These are phyloP conservation scores for Oceanodroma leucorhoa DNA, from an alignment of 2,797 vertebrate genomes.

Conservation along the genomic window DNA sequence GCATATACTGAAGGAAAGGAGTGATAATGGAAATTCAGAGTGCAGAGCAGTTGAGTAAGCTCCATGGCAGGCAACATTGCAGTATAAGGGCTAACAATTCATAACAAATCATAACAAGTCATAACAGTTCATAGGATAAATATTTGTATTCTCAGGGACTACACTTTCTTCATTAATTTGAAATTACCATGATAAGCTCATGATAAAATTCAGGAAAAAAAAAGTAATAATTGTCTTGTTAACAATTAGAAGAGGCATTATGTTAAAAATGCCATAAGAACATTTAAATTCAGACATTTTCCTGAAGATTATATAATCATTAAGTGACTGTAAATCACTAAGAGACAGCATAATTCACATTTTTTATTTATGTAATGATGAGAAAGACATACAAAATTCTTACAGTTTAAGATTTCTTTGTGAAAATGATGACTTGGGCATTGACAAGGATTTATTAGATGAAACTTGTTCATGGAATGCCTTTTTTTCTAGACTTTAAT, in stretches of 20 bases:
- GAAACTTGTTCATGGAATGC: background rate
- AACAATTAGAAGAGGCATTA: background rate
- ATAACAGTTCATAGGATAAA: background rate
- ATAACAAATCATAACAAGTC: background rate
- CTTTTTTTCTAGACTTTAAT: background rate
- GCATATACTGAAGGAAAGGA: background rate
- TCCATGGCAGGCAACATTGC: background rate
- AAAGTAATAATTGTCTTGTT: background rate
- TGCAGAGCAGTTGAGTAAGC: background rate
- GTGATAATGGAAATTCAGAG: background rate
- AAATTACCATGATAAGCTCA: background rate
- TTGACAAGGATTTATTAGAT: conserved; percentile 2
- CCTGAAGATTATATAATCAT: background rate
- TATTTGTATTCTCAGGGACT: background rate
- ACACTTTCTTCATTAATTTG: background rate
- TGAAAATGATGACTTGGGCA: background rate
- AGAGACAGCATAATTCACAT: background rate
- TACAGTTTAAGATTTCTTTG: background rate
- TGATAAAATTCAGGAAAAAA: background rate
- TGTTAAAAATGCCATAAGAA: background rate
- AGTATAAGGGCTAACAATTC: background rate
- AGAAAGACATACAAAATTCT: background rate
- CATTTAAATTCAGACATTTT: background rate
- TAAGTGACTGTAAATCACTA: background rate
- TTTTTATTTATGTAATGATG: background rate